Evolutionary conservation across 2,888 invertebrate genomes (phyloP).

Genomic region (Tortrix viridana): DNA sequence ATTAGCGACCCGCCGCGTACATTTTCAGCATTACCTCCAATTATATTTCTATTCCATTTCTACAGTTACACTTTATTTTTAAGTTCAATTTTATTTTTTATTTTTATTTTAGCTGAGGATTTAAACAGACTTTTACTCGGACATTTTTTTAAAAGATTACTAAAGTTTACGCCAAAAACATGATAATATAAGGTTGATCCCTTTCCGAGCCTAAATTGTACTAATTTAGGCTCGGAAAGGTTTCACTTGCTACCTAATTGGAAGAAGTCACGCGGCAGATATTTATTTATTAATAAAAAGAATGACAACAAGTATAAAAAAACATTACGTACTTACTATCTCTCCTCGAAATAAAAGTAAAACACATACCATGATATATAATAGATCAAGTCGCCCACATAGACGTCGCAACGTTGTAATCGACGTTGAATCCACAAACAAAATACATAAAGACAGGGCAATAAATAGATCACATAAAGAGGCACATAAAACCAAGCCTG

Average conservation of each 20-base stretch:
- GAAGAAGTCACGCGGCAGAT: no score
- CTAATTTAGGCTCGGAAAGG: no score
- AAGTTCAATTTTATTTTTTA: background rate
- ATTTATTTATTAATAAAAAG: no score
- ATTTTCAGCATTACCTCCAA: constrained; percentile 58
- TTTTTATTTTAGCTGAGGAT: no score
- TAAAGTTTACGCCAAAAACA: no score
- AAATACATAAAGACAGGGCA: constrained; percentile 39
- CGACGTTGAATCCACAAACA: constrained; percentile 23
- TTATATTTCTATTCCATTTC: constrained; percentile 45
- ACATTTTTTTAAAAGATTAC: no score
- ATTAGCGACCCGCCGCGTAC: constrained; percentile 66
- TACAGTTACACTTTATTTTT: background rate
- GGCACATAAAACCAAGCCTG: constrained; percentile 31
- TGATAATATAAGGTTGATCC: no score
- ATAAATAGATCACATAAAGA: constrained; percentile 51
- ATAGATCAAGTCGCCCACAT: background rate
- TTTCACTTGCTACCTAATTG: no score
- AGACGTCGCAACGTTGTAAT: constrained; percentile 10
- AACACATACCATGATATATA: background rate
- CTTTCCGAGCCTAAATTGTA: no score
- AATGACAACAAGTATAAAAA: no score
- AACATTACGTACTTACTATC: no score
- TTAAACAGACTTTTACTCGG: no score
- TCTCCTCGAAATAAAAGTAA: background rate